Conservation (phyloP, 2,797 vertebrate species). For the Morus bassanus region DNA sequence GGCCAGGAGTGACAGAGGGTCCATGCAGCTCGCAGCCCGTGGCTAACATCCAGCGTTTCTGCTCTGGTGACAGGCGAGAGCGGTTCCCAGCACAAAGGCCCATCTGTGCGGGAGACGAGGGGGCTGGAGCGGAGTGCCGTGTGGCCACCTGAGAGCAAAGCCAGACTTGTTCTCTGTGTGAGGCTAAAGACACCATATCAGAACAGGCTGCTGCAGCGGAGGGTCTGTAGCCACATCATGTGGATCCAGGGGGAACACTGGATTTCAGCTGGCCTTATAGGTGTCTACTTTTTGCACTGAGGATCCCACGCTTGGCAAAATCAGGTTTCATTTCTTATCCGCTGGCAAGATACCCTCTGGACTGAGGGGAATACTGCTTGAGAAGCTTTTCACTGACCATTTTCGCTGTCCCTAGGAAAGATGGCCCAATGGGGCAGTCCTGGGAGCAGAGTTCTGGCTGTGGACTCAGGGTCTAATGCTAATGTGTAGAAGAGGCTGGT, state of each 20-base stretch:
- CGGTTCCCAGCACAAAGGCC: background rate
- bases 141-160: conserved; percentile 4
- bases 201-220: background rate
- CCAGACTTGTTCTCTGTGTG: background rate
- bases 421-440: background rate
- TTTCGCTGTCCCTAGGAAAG: background rate
- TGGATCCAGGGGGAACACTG: too few species aligned
- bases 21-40: background rate
- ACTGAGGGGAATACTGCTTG: background rate
- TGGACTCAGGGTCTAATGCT: background rate
- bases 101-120: background rate
- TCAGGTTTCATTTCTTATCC: background rate
- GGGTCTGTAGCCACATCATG: background rate
- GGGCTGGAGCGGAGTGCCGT: background rate
- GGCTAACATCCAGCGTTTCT: background rate
- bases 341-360: background rate
- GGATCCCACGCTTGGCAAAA: background rate
- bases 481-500: background rate
- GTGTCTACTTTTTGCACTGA: background rate
- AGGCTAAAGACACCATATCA: background rate
- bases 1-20: background rate
- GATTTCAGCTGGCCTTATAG: background rate
- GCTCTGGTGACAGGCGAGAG: background rate
- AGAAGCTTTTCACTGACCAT: background rate
- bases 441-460: background rate